Conservation (phyloP, 2,797 vertebrate genomes). For the Anguilla megastoma region DNA sequence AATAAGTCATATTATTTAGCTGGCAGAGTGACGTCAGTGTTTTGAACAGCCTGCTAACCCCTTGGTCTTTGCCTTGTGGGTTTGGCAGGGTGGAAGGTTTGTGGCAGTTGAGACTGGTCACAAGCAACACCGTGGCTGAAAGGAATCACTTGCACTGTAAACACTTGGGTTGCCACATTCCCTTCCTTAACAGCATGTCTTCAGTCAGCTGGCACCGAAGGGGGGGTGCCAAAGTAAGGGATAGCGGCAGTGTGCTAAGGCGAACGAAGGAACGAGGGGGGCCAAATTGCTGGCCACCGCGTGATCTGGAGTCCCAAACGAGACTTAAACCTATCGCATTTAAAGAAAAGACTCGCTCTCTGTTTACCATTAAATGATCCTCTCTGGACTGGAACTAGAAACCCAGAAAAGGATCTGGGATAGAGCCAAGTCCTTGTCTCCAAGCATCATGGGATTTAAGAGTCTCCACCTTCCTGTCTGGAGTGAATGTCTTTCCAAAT, state of each 20-base stretch:
- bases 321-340: slow-evolving; percentile 17
- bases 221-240: slow-evolving; percentile 56
- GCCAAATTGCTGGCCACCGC: slow-evolving; percentile 51
- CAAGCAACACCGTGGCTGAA: too few species aligned
- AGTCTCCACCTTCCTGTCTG: background rate
- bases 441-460: background rate
- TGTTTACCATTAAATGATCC: background rate
- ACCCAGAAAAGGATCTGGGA: background rate
- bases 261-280: slow-evolving; percentile 26
- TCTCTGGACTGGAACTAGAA: background rate
- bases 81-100: too few species aligned
- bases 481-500: background rate
- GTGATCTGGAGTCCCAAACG: slow-evolving; percentile 45
- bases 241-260: slow-evolving; percentile 57
- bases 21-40: too few species aligned
- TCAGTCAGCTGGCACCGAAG: slow-evolving; percentile 41
- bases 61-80: too few species aligned
- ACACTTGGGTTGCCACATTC: slow-evolving; percentile 46
- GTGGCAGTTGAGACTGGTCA: too few species aligned
- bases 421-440: background rate
- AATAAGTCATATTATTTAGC: too few species aligned
- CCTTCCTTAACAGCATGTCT: slow-evolving; percentile 36
- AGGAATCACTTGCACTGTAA: slow-evolving; percentile 6
- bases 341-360: background rate
- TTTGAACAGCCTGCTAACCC: too few species aligned